Evolutionary conservation across 2,888 invertebrate genomes (phyloP), one percentile per base, ranked within the genome.

Genomic region (Parelbella ahira): DNA sequence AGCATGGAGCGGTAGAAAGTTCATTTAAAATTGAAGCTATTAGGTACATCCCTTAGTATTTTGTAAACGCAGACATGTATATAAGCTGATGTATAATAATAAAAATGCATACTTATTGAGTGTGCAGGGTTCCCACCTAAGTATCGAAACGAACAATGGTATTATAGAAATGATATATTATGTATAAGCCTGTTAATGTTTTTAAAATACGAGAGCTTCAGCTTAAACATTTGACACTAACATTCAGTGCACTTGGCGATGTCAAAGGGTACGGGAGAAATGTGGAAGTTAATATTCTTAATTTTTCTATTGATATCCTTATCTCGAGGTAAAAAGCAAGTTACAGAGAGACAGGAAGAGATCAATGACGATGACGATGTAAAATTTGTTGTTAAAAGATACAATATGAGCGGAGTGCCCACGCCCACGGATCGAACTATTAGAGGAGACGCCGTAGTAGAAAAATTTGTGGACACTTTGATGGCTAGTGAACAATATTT

Each of bases 381-480:
- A n/a, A 25, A 34, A 6, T 27, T 21, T 21, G 25, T 20, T 5
- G 21, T 41, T 2, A 43, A 36, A 19, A 15, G 12, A 12, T 24
- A 18, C 18, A 42, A 41, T 7, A 21, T 19, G 0, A 41, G 27
- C 20, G 41, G 33, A 2, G 6, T 47, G 1, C 56, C 68, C 0
- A 60, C 69, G 0, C 54, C 61, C 0, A 51, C 49, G 1, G 37
- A 48, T 2, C 45, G 50, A 0, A 21, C 32, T n/a, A 6, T 27
- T 7, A 34, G 34, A 21, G 63, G 64, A 1, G 80, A 77, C 21
- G 54, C 54, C 1, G 67, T 77, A 0, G 71, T 80, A 0, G 83
- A 83, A 43, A 80, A 77, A 33, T 82, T 84, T 49, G 70, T 81
- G 0, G 78, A 83, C 34, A 79, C 74, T 0, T 54, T 86, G 6